A percentile compares a stretch with the other conserved stretches of the same genome.
phyloP scores from a whole-genome alignment of 2,797 vertebrate species.

The Notolepis coatsorum region DNA sequence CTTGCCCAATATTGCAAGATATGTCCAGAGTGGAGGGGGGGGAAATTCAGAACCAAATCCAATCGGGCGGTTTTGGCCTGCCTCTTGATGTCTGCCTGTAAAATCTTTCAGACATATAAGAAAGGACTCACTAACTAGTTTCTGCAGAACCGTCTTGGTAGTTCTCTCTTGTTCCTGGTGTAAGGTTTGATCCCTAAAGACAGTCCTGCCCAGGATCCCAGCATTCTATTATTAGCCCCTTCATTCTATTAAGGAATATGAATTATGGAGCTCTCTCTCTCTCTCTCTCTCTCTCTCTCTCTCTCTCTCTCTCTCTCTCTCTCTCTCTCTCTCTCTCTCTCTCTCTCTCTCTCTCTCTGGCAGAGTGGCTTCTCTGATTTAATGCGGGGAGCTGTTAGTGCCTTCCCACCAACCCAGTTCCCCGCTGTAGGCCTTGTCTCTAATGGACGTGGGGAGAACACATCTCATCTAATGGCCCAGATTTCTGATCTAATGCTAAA shows the following conservation, averaged over 20 bases:
- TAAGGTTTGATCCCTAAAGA: conserved; percentile 35
- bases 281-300: neutral
- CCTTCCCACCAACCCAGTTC: conserved; percentile 18
- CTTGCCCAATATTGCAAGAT: conserved; percentile 8
- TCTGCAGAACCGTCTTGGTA: conserved; percentile 13
- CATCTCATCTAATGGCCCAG: conserved; percentile 54
- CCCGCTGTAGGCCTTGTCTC: conserved; percentile 40
- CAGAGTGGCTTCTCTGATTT: conserved; percentile 60
- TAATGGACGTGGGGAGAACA: conserved; percentile 69
- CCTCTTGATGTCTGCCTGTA: conserved; percentile 34
- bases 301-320: neutral
- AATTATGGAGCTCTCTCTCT: conserved; percentile 62
- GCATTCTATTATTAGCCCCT: conserved; percentile 56
- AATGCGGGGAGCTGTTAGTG: conserved; percentile 59
- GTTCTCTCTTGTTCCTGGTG: conserved; percentile 6
- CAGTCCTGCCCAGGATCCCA: conserved; percentile 19
- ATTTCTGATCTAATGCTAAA: conserved; percentile 65
- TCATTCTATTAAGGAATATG: conserved; percentile 68
- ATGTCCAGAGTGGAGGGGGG: conserved; percentile 5
- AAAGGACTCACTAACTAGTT: neutral
- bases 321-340: neutral
- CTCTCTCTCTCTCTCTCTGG: conserved; percentile 8
- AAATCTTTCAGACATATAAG: conserved; percentile 21
- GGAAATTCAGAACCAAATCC: conserved; percentile 30
- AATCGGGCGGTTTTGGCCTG: conserved; percentile 33